Conservation (phyloP, 2,888 invertebrate genomes). For the Nebria brevicollis region DNA sequence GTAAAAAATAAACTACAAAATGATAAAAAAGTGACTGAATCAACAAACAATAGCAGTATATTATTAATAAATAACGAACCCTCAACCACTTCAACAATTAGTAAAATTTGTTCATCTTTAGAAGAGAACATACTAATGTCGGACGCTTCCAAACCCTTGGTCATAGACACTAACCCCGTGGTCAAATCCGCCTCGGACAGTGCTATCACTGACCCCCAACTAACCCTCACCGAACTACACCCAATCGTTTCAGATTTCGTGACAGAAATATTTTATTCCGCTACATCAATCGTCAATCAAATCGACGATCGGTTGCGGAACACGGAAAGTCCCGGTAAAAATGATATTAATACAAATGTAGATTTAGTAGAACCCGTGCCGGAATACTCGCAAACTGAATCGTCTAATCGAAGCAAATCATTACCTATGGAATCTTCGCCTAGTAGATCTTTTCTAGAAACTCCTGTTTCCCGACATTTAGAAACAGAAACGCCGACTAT, state of each 20-base stretch:
- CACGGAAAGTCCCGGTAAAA: conserved; percentile 20
- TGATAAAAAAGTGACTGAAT: conserved; percentile 22
- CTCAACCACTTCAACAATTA: neutral
- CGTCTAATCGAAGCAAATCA: conserved; percentile 32
- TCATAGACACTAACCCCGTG: neutral
- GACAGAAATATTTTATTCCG: conserved; percentile 48
- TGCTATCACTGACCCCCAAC: conserved; percentile 23
- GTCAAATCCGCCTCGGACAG: conserved; percentile 36
- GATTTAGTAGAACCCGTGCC: neutral
- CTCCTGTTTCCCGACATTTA: neutral
- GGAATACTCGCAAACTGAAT: neutral
- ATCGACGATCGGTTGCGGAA: conserved; percentile 47
- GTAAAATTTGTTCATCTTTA: conserved; percentile 21
- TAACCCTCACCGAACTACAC: conserved; percentile 21
- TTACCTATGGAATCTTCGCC: neutral
- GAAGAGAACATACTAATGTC: conserved; percentile 12
- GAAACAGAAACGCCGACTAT: neutral
- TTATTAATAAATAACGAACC: neutral
- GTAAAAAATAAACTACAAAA: conserved; percentile 4
- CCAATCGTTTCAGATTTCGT: conserved; percentile 31
- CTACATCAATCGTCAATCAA: conserved; percentile 48
- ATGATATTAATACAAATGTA: conserved; percentile 7
- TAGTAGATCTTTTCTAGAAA: neutral
- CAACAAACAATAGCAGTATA: neutral
- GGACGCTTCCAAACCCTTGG: neutral